Evolutionary conservation across 2,888 invertebrate species (phyloP), one percentile per base, ranked within the genome.

Genomic region (Leptinotarsa juncta): DNA sequence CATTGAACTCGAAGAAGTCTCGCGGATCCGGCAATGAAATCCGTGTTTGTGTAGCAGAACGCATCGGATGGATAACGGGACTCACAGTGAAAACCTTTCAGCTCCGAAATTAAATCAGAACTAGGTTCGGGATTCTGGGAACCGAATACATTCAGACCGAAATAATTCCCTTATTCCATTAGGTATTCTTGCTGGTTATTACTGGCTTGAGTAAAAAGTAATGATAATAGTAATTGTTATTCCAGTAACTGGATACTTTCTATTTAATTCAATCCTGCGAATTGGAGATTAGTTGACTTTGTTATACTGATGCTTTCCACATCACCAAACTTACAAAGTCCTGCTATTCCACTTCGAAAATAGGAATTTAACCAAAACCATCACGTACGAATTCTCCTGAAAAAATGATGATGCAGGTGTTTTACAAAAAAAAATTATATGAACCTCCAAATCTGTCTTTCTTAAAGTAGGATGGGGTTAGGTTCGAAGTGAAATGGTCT

Each of bases 81-180:
- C 65, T 57, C 71, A 57, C 49, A 12, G 23, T 70, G 69, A 75
- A 75, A 75, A 71, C 71, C 71, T 75, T 75, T 75, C 69, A 75
- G 74, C 71, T 26, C 71, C 51, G 71, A 71, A 75, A 75, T 75
- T 71, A 75, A 75, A 71, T 75, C 74, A 74, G 71, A 23, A 57
- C 71, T n/a, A 71, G 66, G 68, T 50, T 60, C 18, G 55, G 65
- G 69, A 50, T 68, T 75, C 71, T 55, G 57, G 66, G 32, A 16
- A 72, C 62, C n/a, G 32, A 62, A 62, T 4, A 62, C 62, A 62
- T 62, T 62, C 62, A 62, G 62, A 32, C 26, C 32, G 12, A 12
- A 62, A 7, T 42, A 18, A 62, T 62, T 16, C 32, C 62, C 2
- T 42, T 62, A 62, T 62, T 62, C 62, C 62, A 62, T 62, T 62